phyloP scores from a whole-genome alignment of 2,797 vertebrate species.

The Hemibagrus guttatus region DNA sequence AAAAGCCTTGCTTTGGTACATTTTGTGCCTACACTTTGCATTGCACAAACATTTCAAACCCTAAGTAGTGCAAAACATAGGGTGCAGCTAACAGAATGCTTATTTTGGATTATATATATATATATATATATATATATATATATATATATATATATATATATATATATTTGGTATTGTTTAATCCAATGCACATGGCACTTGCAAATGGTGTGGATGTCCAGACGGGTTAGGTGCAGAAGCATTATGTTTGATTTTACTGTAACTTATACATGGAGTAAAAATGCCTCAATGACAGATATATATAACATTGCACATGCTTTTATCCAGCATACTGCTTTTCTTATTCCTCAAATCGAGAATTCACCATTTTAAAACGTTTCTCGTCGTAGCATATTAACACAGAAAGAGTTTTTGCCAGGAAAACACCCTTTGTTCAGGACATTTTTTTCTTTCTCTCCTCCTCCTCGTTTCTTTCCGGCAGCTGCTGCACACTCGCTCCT shows the following conservation, averaged over 20 bases:
- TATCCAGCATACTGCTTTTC: background rate
- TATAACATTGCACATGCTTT: background rate
- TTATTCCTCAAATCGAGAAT: background rate
- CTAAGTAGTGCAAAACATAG: background rate
- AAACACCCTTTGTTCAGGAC: slow-evolving; percentile 32
- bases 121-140: no score
- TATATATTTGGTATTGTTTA: no score
- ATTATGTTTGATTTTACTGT: background rate
- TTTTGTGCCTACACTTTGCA: background rate
- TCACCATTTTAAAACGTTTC: background rate
- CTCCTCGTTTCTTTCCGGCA: slow-evolving; percentile 34
- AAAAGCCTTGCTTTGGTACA: background rate
- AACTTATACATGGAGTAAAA: background rate
- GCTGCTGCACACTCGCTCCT: slow-evolving; percentile 72
- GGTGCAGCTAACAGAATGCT: background rate
- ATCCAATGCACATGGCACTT: no score
- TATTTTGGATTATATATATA: no score
- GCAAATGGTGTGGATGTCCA: no score
- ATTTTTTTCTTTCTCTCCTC: background rate
- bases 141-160: no score
- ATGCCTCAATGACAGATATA: background rate
- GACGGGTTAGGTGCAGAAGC: background rate
- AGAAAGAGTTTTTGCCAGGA: background rate
- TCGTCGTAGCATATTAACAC: background rate
- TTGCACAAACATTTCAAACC: background rate